Evolutionary conservation across 2,888 invertebrate genomes (phyloP).

Genomic region (Drosophila macrospina): DNA sequence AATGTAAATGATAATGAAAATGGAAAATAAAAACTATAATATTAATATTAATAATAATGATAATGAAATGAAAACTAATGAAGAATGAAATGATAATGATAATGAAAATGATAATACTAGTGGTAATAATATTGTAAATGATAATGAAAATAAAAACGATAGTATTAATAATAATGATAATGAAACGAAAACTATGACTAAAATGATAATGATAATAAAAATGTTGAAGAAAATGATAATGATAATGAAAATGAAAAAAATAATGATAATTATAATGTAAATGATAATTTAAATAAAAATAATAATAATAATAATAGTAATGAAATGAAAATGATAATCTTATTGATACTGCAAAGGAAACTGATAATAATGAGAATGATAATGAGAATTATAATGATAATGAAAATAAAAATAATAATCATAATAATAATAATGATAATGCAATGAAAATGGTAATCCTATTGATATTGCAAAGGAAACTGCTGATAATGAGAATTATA

Average conservation of each 20-base stretch:
- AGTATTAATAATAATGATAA: neutral
- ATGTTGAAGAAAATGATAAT: too few species aligned
- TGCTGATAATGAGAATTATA: neutral
- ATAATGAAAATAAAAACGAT: neutral
- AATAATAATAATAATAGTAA: neutral
- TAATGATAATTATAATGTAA: constrained; percentile 1
- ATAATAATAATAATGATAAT: neutral
- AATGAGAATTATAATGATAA: neutral
- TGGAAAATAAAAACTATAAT: too few species aligned
- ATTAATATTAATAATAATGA: neutral
- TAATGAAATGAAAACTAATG: too few species aligned
- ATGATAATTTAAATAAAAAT: too few species aligned
- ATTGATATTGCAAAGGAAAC: neutral
- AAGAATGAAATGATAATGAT: neutral
- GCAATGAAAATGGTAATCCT: neutral
- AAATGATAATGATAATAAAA: constrained; percentile 1
- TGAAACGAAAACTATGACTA: too few species aligned
- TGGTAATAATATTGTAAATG: neutral
- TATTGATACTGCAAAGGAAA: too few species aligned
- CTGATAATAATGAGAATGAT: neutral
- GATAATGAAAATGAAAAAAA: neutral
- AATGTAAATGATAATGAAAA: too few species aligned
- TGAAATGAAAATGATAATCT: neutral
- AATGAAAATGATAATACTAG: neutral
- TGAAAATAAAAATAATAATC: neutral